Evolutionary conservation across 2,113 vertebrate genomes (phyloP).

Genomic region (Burhinus oedicnemus): DNA sequence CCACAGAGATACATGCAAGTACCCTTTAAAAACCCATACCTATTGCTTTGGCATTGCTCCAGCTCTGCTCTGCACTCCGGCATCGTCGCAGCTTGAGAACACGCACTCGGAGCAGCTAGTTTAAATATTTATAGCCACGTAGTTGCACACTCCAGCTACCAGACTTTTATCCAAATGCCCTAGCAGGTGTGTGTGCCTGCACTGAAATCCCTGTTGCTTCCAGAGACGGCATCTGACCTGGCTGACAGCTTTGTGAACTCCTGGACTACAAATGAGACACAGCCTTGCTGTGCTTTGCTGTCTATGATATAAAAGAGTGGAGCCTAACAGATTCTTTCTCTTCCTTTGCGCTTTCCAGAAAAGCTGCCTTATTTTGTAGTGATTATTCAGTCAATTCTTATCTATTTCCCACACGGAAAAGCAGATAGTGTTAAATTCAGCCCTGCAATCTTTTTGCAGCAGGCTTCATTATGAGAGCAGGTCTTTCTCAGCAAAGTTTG

Average conservation of each 20-base stretch:
- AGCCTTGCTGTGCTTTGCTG: not conserved
- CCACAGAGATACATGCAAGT: not conserved
- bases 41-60: not conserved
- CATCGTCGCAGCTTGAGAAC: not conserved
- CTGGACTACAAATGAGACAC: not conserved
- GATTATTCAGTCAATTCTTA: not conserved
- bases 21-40: not conserved
- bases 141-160: not conserved
- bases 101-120: not conserved
- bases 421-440: not conserved
- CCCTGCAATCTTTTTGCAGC: not conserved
- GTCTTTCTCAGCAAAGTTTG: not conserved
- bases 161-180: not conserved
- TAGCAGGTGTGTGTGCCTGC: not conserved
- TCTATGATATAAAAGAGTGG: not conserved
- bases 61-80: not conserved
- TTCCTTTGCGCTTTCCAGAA: not conserved
- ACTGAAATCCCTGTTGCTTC: not conserved
- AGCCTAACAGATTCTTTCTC: not conserved
- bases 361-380: not conserved
- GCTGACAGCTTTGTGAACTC: not conserved
- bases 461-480: not conserved
- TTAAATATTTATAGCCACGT: not conserved
- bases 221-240: not conserved
- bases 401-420: not conserved